Evolutionary conservation across 1,140 invertebrate genomes (phyloP).

Genomic region (Dreissena polymorpha): DNA sequence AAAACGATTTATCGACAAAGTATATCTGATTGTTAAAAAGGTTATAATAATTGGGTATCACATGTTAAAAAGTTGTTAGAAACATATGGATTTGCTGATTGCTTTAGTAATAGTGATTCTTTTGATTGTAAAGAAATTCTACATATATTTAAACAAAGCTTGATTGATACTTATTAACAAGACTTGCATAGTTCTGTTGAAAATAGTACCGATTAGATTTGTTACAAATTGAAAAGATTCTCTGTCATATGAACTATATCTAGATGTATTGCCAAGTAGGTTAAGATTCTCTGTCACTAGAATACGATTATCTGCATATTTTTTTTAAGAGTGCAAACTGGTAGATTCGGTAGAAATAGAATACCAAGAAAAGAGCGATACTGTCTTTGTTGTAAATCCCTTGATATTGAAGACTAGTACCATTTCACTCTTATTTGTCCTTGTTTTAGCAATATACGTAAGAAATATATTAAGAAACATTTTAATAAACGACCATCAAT

Average conservation of each 20-base stretch:
- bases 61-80: conserved; percentile 11
- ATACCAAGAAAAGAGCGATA: conserved; percentile 1
- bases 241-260: background rate
- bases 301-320: background rate
- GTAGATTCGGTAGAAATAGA: background rate
- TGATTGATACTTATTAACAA: conserved; percentile 25
- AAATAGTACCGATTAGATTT: no score
- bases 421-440: no score
- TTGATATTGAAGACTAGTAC: background rate
- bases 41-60: conserved; percentile 16
- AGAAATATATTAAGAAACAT: no score
- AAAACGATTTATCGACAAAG: conserved; percentile 19
- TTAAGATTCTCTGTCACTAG: background rate
- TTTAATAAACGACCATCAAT: no score
- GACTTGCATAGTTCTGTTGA: background rate
- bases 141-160: background rate
- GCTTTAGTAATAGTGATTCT: background rate
- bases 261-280: conserved; percentile 3
- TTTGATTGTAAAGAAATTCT: background rate
- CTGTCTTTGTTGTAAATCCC: background rate
- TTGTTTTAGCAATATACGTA: no score
- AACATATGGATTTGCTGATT: conserved; percentile 12
- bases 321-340: conserved; percentile 11
- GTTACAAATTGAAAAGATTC: background rate
- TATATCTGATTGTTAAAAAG: background rate